Evolutionary conservation across 1,140 invertebrate genomes (phyloP).

Genomic region (Microplitis demolitor): DNA sequence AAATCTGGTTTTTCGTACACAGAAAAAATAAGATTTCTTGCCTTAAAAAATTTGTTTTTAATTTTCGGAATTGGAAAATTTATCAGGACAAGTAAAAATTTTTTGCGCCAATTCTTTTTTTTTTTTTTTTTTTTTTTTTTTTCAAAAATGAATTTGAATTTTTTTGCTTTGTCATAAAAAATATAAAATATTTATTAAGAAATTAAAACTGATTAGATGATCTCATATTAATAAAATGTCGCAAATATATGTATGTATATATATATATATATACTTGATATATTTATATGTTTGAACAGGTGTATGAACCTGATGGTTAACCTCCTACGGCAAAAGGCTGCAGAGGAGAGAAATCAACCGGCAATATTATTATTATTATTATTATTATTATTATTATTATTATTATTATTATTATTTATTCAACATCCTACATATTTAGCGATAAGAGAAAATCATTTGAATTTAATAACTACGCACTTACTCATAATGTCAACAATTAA

Average conservation of each 20-base stretch:
- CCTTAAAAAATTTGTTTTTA: too few species aligned
- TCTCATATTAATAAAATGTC: neutral
- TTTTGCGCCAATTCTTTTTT: too few species aligned
- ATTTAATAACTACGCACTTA: neutral
- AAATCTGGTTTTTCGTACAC: neutral
- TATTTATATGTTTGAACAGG: slow-evolving; percentile 3
- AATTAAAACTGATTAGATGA: slow-evolving; percentile 2
- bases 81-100: too few species aligned
- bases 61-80: too few species aligned
- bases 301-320: neutral
- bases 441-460: neutral
- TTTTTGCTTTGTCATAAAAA: too few species aligned
- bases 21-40: too few species aligned
- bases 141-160: too few species aligned
- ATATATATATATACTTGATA: neutral
- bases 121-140: too few species aligned
- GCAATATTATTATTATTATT: neutral
- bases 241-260: too few species aligned
- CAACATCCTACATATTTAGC: neutral
- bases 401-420: too few species aligned
- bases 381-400: too few species aligned
- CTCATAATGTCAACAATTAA: neutral
- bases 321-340: neutral
- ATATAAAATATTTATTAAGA: neutral
- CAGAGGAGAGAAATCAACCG: neutral